Evolutionary conservation across 2,797 vertebrate genomes (phyloP).

Genomic region (Pseudochirops corinnae): DNA sequence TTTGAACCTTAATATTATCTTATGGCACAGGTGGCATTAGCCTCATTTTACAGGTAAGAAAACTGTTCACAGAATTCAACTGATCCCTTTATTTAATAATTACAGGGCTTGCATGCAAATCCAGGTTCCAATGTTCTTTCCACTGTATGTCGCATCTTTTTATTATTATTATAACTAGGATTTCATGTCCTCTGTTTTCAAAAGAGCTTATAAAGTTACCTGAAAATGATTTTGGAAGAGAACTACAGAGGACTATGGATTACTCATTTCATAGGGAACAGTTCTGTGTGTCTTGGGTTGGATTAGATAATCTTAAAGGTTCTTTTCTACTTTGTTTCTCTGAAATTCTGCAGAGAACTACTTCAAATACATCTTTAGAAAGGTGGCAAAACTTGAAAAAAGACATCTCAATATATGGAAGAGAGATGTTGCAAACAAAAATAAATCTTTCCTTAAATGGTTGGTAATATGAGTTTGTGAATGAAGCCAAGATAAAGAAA

Average conservation of each 20-base stretch:
- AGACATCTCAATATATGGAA: not conserved
- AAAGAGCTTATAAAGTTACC: not conserved
- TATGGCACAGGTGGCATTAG: not conserved
- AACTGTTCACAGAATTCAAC: not conserved
- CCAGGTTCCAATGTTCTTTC: not conserved
- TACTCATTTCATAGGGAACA: not conserved
- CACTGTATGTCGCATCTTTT: constrained; percentile 17
- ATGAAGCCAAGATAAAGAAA: not conserved
- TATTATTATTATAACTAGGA: not conserved
- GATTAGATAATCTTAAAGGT: not conserved
- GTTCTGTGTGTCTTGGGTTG: not conserved
- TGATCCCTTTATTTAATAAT: not conserved
- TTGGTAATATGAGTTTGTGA: not conserved
- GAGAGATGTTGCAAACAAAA: not conserved
- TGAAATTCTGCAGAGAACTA: constrained; percentile 1
- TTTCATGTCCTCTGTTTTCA: not conserved
- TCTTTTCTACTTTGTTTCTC: not conserved
- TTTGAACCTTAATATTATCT: not conserved
- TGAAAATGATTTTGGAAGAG: not conserved
- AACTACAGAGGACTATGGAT: not conserved
- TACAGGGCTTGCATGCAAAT: not conserved
- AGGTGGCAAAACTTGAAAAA: not conserved
- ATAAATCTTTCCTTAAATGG: not conserved
- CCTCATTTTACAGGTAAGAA: not conserved
- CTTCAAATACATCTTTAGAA: constrained; percentile 39